phyloP scores from a whole-genome alignment of 2,113 vertebrate species.

The Caracal caracal region DNA sequence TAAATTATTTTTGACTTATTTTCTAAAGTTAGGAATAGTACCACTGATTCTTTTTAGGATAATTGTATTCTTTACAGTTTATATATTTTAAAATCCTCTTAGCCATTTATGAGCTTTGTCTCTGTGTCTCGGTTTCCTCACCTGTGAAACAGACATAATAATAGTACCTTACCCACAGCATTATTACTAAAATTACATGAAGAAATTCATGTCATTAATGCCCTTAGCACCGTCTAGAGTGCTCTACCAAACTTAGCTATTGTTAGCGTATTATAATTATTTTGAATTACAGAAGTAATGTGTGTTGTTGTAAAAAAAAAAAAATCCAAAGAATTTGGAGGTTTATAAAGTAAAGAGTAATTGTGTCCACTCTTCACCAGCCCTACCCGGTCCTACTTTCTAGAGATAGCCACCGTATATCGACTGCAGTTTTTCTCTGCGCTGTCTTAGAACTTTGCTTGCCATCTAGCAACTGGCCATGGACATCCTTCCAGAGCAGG shows the following conservation, averaged over 20 bases:
- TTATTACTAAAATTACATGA: neutral
- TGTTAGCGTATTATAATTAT: neutral
- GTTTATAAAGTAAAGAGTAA: neutral
- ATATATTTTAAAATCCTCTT: neutral
- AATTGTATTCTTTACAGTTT: neutral
- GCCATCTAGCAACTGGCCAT: neutral
- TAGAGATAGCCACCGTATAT: neutral
- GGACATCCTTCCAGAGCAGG: neutral
- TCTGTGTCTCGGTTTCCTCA: neutral
- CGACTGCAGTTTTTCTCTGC: neutral
- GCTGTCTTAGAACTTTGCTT: neutral
- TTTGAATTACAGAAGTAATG: constrained; percentile 18
- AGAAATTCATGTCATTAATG: neutral
- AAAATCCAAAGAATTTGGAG: neutral
- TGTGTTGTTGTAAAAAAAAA: neutral
- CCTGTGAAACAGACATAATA: neutral
- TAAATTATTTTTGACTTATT: constrained; percentile 9
- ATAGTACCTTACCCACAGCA: neutral
- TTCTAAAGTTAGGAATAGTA: neutral
- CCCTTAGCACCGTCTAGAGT: neutral
- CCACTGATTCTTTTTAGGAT: neutral
- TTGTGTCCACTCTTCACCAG: neutral
- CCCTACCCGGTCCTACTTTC: neutral
- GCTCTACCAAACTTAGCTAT: neutral
- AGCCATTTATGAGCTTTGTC: neutral